Base-by-base conservation (phyloP, 2,888 invertebrate genomes). In the Lasioglossum malachurum region DNA sequence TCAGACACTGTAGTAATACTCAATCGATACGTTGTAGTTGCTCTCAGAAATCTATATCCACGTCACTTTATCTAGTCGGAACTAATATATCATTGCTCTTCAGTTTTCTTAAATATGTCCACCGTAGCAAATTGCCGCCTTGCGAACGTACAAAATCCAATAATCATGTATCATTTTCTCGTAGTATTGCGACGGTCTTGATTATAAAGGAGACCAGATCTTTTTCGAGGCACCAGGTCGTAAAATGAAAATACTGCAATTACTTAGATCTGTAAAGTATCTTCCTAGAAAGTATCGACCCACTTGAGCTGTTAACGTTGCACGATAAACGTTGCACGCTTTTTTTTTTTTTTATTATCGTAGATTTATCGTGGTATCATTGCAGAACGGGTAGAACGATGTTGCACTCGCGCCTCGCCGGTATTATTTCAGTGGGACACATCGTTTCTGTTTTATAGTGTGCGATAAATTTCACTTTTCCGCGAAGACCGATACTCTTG, bases 401-500 rank as follows among this genome's bases (percentile, higher is more conserved):
- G 44, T 82, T 75, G 38, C 49, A 46, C 64, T 72, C 46, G 53
- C 57, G 12, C 38, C 46, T 44, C 46, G 12, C 23, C 16, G 38
- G 19, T 49, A 80, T 74, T 69, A 53, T 71, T 44, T 49, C 57
- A 74, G 49, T 14, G 64, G 41, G 69, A 23, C 69, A 23, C 69
- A 44, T 44, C 57, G 44, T 79, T 57, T 35, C 16, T 75, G 75
- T 60, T 75, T 72, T 81, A 75, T 44, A 49, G 67, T n/a, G 4
- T 8, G 8, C 57, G 35, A 80, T 75, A 83, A 83, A 83, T 80
- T 83, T 80, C 64, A 80, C 57, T 83, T 74, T 74, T 67, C 53
- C 44, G 16, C 27, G 0, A 46, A 46, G 64, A 57, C 74, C 53
- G 69, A 79, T 53, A 23, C 67, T 35, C 35, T 19, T 23, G 67